phyloP scores from a whole-genome alignment of 2,888 invertebrate species.

The Cactoblastis cactorum region DNA sequence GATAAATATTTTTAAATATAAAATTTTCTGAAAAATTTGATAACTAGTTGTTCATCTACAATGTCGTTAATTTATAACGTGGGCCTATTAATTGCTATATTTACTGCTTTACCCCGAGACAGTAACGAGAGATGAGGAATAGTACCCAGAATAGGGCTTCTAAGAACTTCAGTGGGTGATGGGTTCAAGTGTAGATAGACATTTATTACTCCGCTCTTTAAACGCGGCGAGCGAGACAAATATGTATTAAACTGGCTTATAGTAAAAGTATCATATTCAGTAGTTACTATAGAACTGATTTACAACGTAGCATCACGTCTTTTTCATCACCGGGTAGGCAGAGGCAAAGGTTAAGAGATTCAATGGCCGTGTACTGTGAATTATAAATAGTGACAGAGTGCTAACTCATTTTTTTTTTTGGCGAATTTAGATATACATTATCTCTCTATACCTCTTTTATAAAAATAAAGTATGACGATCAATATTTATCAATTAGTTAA shows the following conservation, averaged over 20 bases:
- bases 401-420: no score
- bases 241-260: neutral
- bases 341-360: no score
- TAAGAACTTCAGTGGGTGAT: neutral
- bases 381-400: no score
- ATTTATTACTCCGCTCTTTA: neutral
- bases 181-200: conserved; percentile 5
- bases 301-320: neutral
- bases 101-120: conserved; percentile 43
- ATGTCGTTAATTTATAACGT: neutral
- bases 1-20: no score
- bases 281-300: neutral
- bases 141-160: conserved; percentile 8
- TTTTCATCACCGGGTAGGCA: no score
- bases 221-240: neutral
- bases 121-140: conserved; percentile 54
- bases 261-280: neutral
- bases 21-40: no score
- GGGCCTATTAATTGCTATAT: conserved; percentile 53
- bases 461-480: no score
- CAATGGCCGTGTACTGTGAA: no score
- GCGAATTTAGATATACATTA: no score
- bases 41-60: neutral
- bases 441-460: no score
- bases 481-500: no score